Base-by-base conservation (phyloP, 2,113 vertebrate genomes). In the Podarcis cretensis region DNA sequence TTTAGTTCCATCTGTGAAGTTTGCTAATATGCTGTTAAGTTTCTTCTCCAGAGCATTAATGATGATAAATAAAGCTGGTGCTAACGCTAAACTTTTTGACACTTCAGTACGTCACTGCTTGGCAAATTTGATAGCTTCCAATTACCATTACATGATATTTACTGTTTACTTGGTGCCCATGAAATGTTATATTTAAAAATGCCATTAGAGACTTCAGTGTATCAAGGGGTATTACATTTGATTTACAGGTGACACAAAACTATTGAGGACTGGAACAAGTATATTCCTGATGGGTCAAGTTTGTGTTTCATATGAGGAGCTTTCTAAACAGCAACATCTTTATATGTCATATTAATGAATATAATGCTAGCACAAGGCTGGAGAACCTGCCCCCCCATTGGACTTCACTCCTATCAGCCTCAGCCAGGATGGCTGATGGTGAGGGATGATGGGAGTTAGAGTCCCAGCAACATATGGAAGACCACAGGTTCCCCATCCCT, bases 21-120 rank as follows among this genome's bases (percentile, higher is more conserved):
- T 86, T 91, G 48, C 4, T 91, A 35, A 73, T n/a, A 69, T 30
- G 0, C 79, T 73, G 63, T 77, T 90, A n/a, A 32, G 16, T 54
- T 82, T 83, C 1, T 78, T 87, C 66, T 93, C 30, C 25, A 91
- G 30, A 86, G 89, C 12, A 30, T 80, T 86, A 87, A 83, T 27
- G 6, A 81, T 83, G 82, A 81, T 81, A 75, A 63, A 75, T 75
- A 77, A 77, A 37, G 75, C 25, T 85, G 4, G 20, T 86, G 30
- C 32, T 82, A 68, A 74, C 35, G 84, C 35, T 57, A 7, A 79
- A 83, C 80, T 16, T 80, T 87, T 59, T 86, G 18, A 5, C 69
- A 1, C 18, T 32, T 78, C 37, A 83, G 57, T 86, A 54, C 87
- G 81, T 37, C 54, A 76, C 76, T 1, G 91, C 82, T 87, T 82